A percentile compares a stretch with the other conserved stretches of the same genome.
Evolutionary conservation across 2,113 vertebrate genomes (phyloP).

Genomic region (Percina caprodes): DNA sequence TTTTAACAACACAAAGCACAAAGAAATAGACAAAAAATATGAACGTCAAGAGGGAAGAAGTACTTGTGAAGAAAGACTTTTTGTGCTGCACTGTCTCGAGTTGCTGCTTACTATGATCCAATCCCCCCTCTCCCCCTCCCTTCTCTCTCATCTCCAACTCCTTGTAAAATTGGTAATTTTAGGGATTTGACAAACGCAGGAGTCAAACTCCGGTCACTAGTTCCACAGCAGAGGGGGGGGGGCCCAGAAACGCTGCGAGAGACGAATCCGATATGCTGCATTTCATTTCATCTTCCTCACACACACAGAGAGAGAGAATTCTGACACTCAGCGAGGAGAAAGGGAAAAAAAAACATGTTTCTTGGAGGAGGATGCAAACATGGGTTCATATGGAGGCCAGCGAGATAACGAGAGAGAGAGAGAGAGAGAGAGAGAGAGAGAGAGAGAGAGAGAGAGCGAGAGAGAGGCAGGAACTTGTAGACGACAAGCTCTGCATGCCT

Average conservation of each 20-base stretch:
- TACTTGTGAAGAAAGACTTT: conserved; percentile 9
- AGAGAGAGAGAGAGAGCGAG: conserved; percentile 27
- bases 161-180: conserved; percentile 69
- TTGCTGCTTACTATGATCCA: background rate
- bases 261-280: conserved; percentile 58
- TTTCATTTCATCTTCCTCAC: conserved; percentile 76
- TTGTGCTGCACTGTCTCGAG: background rate
- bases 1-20: background rate
- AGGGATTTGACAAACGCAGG: conserved; percentile 68
- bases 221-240: conserved; percentile 49
- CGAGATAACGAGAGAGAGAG: conserved; percentile 61
- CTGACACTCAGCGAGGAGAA: conserved; percentile 52
- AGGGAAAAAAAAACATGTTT: conserved; percentile 23
- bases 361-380: conserved; percentile 52
- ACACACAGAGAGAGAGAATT: conserved; percentile 35
- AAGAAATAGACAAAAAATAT: background rate
- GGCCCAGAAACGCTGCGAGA: conserved; percentile 50
- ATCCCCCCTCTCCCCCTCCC: background rate
- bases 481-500: conserved; percentile 6
- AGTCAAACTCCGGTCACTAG: conserved; percentile 83
- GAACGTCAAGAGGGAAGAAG: background rate
- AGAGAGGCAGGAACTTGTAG: conserved; percentile 20
- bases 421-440: conserved; percentile 24
- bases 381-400: conserved; percentile 69
- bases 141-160: conserved; percentile 24